phyloP scores from a whole-genome alignment of 2,888 invertebrate genomes.

The Lasioglossum pauxillum region DNA sequence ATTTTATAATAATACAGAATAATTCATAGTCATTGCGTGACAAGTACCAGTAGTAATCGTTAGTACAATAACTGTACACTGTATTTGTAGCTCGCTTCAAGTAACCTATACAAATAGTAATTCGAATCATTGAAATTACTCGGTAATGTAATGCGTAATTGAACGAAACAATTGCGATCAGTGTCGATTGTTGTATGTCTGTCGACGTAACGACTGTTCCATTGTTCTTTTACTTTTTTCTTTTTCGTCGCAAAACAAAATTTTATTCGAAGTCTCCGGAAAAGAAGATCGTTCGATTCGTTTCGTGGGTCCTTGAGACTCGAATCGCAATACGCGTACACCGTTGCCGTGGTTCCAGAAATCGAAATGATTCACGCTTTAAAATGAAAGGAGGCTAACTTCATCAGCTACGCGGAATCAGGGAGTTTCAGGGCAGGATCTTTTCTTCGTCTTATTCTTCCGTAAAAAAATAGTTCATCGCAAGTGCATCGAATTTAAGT shows the following conservation, averaged over 20 bases:
- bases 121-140: conserved; percentile 19
- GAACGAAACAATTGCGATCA: conserved; percentile 24
- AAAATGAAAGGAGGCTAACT: conserved; percentile 23
- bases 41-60: conserved; percentile 74
- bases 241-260: conserved; percentile 13
- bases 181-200: neutral
- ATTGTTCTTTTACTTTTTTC: neutral
- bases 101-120: conserved; percentile 35
- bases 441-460: conserved; percentile 38
- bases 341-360: conserved; percentile 38
- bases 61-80: conserved; percentile 74
- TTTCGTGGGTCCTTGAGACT: conserved; percentile 56
- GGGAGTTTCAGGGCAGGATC: conserved; percentile 55
- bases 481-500: conserved; percentile 63
- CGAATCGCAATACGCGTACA: conserved; percentile 60
- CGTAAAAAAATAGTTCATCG: conserved; percentile 72
- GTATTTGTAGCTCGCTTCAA: conserved; percentile 59
- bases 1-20: conserved; percentile 77
- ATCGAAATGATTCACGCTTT: conserved; percentile 33
- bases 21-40: conserved; percentile 71
- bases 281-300: conserved; percentile 27
- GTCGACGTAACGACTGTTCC: conserved; percentile 7
- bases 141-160: conserved; percentile 15
- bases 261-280: neutral
- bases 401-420: conserved; percentile 37